Evolutionary conservation across 2,888 invertebrate genomes (phyloP), one percentile per base, ranked within the genome.

Genomic region (Meloe dianella): DNA sequence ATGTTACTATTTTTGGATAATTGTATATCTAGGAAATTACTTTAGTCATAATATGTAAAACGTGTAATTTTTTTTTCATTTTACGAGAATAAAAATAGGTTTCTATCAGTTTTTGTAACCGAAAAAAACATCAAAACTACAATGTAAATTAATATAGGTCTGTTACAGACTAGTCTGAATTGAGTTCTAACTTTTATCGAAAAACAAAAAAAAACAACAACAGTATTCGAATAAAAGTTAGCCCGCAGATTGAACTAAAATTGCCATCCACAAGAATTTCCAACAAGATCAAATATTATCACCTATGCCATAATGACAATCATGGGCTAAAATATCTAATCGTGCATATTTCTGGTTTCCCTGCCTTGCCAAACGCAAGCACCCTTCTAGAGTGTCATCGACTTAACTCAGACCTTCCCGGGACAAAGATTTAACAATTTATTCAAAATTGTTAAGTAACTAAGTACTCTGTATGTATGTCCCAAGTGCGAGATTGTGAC

Each of bases 141-240:
- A 51, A 24, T 51, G 51, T 1, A 51, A 8, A 22, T 12, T 22
- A 5, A 1, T 8, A 29, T 24, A 83, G 84, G 87, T 87, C 90
- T 90, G 89, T 86, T 85, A 87, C 88, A 91, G 91, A 92, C 86
- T 92, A 92, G 92, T 92, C 92, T 92, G 92, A 92, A 92, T 92
- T 91, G 91, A 92, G 92, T 92, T 92, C 85, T 90, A 85, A 85
- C 22, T 71, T 73, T 56, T 66, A 41, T 41, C 17, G 17, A 41
- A n/a, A 32, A 32, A 32, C 10, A 32, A 9, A 32, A n/a, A n/a
- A n/a, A n/a, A n/a, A n/a, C n/a, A n/a, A n/a, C n/a, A n/a, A n/a
- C n/a, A n/a, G n/a, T n/a, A 35, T 12, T 35, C 14, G 17, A 54
- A 30, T 64, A 58, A 57, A 64, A 81, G 63, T 78, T 87, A 90